These are phyloP conservation scores for Lordiphosa mommai DNA, from an alignment of 1,140 invertebrate genomes.

Conservation along the genomic window DNA sequence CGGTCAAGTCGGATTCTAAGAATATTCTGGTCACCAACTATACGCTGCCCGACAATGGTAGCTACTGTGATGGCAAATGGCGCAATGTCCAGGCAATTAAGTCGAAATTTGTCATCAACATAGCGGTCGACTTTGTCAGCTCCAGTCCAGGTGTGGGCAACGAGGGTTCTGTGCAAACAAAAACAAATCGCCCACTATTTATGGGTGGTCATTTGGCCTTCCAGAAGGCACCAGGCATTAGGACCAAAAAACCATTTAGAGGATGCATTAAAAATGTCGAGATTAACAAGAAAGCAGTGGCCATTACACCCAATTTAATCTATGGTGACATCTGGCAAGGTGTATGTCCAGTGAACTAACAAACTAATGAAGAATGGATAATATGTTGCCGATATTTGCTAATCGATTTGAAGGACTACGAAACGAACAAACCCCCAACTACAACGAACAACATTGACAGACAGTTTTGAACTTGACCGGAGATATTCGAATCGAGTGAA, in stretches of 20 bases:
- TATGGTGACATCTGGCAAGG: conserved; percentile 85
- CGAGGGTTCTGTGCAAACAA: conserved; percentile 85
- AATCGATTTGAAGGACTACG: conserved; percentile 28
- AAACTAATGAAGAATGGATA: background rate
- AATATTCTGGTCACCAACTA: conserved; percentile 86
- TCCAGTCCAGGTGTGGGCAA: conserved; percentile 81
- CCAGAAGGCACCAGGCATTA: conserved; percentile 81
- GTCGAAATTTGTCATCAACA: conserved; percentile 70
- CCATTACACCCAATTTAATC: conserved; percentile 83
- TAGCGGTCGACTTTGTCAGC: conserved; percentile 63
- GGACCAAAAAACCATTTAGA: conserved; percentile 86
- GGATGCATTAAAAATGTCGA: conserved; percentile 90
- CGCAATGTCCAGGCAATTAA: conserved; percentile 83
- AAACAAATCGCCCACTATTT: conserved; percentile 92
- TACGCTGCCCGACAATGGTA: conserved; percentile 85
- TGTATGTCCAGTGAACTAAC: conserved; percentile 86
- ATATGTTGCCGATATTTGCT: conserved; percentile 24
- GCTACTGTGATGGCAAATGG: conserved; percentile 96
- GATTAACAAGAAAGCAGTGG: conserved; percentile 83
- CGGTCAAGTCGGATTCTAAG: conserved; percentile 92
- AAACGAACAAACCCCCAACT: conserved; percentile 5
- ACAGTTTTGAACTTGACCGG: background rate
- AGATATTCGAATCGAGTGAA: background rate
- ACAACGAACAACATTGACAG: conserved; percentile 53
- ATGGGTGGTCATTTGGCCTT: conserved; percentile 90